phyloP scores from a whole-genome alignment of 2,888 invertebrate genomes.

The Ditylenchus weischeri region DNA sequence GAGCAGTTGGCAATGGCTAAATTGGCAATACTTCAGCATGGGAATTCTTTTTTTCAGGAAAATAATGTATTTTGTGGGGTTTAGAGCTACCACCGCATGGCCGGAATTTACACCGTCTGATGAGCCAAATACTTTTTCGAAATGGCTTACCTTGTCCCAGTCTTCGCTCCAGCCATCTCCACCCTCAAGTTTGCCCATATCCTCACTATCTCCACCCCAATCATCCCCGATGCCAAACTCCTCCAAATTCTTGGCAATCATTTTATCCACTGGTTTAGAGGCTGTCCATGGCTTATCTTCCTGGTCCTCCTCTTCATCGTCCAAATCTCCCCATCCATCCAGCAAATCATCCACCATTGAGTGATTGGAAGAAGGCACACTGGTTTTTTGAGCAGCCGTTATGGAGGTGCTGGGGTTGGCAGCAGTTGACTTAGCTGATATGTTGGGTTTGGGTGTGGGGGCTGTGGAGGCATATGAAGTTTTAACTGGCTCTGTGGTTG shows the following conservation, averaged over 20 bases:
- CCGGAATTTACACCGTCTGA: too few relatives aligned
- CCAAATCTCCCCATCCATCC: slow-evolving; percentile 17
- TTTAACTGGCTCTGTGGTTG: slow-evolving; percentile 25
- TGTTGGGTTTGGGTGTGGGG: neutral
- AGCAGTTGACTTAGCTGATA: neutral
- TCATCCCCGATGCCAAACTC: slow-evolving; percentile 7
- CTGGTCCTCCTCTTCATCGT: slow-evolving; percentile 30
- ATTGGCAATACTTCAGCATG: too few relatives aligned
- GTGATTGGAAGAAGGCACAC: slow-evolving; percentile 24
- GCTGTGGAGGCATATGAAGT: neutral
- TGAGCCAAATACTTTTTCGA: neutral
- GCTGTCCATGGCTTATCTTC: slow-evolving; percentile 7
- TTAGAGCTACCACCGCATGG: too few relatives aligned
- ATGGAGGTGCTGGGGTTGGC: neutral
- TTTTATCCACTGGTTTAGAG: slow-evolving; percentile 2
- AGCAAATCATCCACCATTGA: slow-evolving; percentile 23
- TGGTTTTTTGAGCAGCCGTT: neutral
- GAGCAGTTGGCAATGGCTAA: neutral
- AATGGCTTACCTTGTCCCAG: neutral
- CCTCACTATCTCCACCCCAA: neutral
- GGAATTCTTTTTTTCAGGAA: too few relatives aligned
- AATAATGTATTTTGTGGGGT: too few relatives aligned
- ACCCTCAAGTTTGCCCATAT: neutral
- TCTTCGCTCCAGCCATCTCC: neutral
- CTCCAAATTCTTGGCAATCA: neutral